Evolutionary conservation across 2,888 invertebrate species (phyloP), one percentile per base, ranked within the genome.

Genomic region (Leucophora obtusa): DNA sequence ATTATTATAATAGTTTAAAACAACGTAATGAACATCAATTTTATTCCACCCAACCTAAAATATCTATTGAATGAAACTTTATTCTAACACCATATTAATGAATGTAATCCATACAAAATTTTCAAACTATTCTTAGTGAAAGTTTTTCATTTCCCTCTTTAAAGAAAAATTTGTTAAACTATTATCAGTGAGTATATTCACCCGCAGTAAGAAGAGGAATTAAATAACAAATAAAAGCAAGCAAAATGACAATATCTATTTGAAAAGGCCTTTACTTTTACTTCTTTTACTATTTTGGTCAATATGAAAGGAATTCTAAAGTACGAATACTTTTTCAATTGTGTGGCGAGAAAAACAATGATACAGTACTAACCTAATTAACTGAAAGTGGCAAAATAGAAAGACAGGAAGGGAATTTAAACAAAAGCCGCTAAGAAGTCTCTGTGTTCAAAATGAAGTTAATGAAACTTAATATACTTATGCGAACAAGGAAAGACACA

Each of bases 351-450:
- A 24, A 14, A 35, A 70, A 58, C 58, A 76, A 63, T 58, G 35
- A 35, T 33, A 68, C 56, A 75, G 28, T n/a, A 76, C 51, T 79
- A 69, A 79, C 73, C 79, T 73, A 79, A 79, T 79, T 79, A 79
- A 53, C 62, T 62, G 43, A 73, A 79, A 73, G 63, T 69, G 18
- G 43, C 50, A 28, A 68, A 56, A 72, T 62, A 60, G 35, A 8
- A 43, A 50, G 28, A 68, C 60, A 77, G 68, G 56, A 56, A 50
- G 24, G 47, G 14, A 33, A 58, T n/a, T 38, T 33, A 28, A 28
- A 17, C 38, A 47, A 47, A 47, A 47, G 43, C 28, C 28, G 28
- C 17, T 38, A 54, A 14, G 15, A 51, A 53, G 18, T 1, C 33
- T 17, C 11, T 50, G 65, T 73, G 58, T 65, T 65, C 10, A 35